phyloP scores from a whole-genome alignment of 2,797 vertebrate species.

The Accipiter minullus region DNA sequence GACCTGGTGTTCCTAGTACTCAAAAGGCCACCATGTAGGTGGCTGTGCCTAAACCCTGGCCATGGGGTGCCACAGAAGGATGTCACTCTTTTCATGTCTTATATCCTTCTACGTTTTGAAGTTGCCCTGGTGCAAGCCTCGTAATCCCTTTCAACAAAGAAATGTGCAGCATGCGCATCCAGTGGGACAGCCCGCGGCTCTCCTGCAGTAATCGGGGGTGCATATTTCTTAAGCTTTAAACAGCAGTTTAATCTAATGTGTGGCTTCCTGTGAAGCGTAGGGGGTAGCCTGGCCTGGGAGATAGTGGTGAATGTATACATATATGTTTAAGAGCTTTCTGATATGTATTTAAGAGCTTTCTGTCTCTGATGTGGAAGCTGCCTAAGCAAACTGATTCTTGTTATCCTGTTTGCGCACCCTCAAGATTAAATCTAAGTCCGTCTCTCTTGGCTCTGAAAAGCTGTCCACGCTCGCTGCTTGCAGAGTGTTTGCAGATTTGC shows the following conservation, averaged over 20 bases:
- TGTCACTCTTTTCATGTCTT: background rate
- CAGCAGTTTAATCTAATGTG: background rate
- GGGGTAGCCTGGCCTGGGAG: background rate
- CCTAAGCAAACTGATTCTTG: background rate
- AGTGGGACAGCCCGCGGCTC: accelerated
- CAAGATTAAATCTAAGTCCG: background rate
- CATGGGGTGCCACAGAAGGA: background rate
- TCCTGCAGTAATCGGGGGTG: background rate
- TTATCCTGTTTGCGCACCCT: background rate
- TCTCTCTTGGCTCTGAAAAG: background rate
- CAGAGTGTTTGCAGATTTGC: background rate
- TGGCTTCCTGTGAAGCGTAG: background rate
- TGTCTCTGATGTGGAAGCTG: background rate
- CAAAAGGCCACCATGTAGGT: background rate
- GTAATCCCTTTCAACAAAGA: background rate
- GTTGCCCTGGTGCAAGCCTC: background rate
- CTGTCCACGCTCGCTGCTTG: accelerated
- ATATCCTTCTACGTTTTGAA: background rate
- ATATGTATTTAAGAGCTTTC: background rate
- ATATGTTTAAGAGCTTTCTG: background rate
- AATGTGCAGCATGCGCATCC: background rate
- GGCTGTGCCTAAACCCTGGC: background rate
- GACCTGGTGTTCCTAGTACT: accelerated
- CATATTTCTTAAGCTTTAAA: background rate
- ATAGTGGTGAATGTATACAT: background rate